A percentile compares a stretch with the other conserved stretches of the same genome.
phyloP scores from a whole-genome alignment of 2,797 vertebrate genomes.

The Sebastes matsubarae region DNA sequence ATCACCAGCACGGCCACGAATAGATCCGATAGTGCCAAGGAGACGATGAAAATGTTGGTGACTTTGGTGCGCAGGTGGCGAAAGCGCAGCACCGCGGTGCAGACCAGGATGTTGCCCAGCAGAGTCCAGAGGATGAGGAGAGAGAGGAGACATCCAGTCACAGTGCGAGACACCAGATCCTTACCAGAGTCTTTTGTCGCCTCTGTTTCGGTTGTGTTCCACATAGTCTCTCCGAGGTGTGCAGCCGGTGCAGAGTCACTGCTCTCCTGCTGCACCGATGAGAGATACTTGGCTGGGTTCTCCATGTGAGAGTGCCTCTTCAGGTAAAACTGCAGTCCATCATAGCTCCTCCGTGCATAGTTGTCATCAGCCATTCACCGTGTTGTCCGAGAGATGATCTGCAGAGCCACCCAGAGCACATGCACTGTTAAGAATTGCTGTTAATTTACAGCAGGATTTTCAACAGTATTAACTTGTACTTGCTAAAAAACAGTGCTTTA shows the following conservation, averaged over 20 bases:
- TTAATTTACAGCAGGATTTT: too few relatives aligned
- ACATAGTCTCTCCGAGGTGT: constrained; percentile 75
- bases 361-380: constrained; percentile 50
- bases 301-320: constrained; percentile 70
- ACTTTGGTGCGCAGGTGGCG: constrained; percentile 91
- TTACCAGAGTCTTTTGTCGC: constrained; percentile 58
- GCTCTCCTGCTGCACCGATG: constrained; percentile 63
- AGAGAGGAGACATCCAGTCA: constrained; percentile 88
- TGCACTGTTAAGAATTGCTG: too few relatives aligned
- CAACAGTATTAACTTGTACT: too few relatives aligned
- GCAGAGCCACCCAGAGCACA: too few relatives aligned
- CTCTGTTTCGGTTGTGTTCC: constrained; percentile 78
- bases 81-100: constrained; percentile 89
- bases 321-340: constrained; percentile 66
- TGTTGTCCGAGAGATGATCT: constrained; percentile 6
- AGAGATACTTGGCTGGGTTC: constrained; percentile 78
- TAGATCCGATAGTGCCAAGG: constrained; percentile 92
- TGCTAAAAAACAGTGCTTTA: too few relatives aligned
- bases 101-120: constrained; percentile 93
- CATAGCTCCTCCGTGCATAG: constrained; percentile 46
- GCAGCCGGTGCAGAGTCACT: constrained; percentile 60
- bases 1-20: constrained; percentile 94
- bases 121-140: constrained; percentile 93
- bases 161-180: constrained; percentile 76
- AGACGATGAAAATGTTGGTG: constrained; percentile 94